Base-by-base conservation (phyloP, 2,888 invertebrate species). In the Bembecia ichneumoniformis region DNA sequence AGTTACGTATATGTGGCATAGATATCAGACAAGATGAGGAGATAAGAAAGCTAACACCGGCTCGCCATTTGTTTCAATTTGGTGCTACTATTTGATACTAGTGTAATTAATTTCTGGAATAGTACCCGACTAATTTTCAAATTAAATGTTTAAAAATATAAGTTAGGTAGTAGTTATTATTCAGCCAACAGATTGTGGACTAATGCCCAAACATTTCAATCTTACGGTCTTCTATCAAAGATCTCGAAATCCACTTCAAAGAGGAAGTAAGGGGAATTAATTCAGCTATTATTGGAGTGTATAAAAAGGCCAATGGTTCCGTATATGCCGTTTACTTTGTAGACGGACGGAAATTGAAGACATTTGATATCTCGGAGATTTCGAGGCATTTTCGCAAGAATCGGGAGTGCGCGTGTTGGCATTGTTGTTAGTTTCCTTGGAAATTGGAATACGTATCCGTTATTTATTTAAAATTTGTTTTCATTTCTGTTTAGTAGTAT, bases 301-400 rank as follows among this genome's bases (percentile, higher is more conserved):
- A 54, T 51, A 54, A 53, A 50, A 47, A 28, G 50, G 49, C 17
- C 51, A 14, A 46, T 49, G 54, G 54, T 58, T 57, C 52, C 49
- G 50, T 47, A 55, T 48, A 49, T 35, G 51, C 54, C 51, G 58
- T 56, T 56, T 54, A 55, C 55, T 51, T 54, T 56, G 52, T 52
- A 52, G 52, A 36, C 47, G 46, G 54, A 53, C 56, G 60, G 58
- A 61, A 61, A 62, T 64, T 60, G 59, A 60, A 64, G 62, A 63
- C 58, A 64, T 64, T 63, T 57, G 59, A 69, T 64, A 55, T 58
- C 57, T 59, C 52, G 57, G 58, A 55, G 58, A 63, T 59, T 55
- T 54, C 51, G 53, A 53, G 57, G 52, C 57, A 49, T 58, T 40
- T 40, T 62, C 55, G 59, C 60, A 61, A 59, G 62, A 64, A 59